Conservation (phyloP, 2,113 vertebrate species). For the Bostrychus sinensis region DNA sequence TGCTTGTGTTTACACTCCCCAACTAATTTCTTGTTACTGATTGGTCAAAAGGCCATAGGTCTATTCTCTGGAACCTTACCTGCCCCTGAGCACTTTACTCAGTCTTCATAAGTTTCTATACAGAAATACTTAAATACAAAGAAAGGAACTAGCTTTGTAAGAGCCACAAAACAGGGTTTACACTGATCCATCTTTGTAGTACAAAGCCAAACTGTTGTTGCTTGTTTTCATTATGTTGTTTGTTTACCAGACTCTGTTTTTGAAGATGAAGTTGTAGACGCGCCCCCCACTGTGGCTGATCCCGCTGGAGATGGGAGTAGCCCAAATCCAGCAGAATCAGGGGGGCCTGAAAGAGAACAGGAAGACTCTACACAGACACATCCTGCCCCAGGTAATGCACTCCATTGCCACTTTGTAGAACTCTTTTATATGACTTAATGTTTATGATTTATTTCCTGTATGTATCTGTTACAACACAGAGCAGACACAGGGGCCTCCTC, state of each 20-base stretch:
- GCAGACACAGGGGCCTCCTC: slow-evolving; percentile 60
- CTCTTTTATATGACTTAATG: not conserved
- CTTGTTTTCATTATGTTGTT: not conserved
- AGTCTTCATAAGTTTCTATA: too few relatives aligned
- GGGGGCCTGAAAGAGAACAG: slow-evolving; percentile 35
- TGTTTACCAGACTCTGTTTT: slow-evolving; percentile 52
- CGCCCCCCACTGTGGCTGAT: slow-evolving; percentile 9
- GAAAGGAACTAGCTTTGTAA: too few relatives aligned
- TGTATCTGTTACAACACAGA: slow-evolving; percentile 31
- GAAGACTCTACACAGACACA: slow-evolving; percentile 24
- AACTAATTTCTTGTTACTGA: too few relatives aligned
- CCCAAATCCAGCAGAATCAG: slow-evolving; percentile 28
- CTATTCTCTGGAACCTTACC: too few relatives aligned
- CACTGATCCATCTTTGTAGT: too few relatives aligned
- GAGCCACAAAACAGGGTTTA: too few relatives aligned
- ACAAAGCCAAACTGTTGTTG: too few relatives aligned
- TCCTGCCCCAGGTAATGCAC: slow-evolving; percentile 28
- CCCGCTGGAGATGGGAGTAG: slow-evolving; percentile 23
- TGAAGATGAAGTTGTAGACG: slow-evolving; percentile 52
- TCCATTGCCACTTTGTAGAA: not conserved
- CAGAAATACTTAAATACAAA: too few relatives aligned
- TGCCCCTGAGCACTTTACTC: too few relatives aligned
- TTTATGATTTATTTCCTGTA: not conserved
- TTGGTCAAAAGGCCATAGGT: too few relatives aligned
- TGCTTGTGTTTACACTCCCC: too few relatives aligned